Evolutionary conservation across 2,888 invertebrate species (phyloP), one percentile per base, ranked within the genome.

Genomic region (Buathra laborator): DNA sequence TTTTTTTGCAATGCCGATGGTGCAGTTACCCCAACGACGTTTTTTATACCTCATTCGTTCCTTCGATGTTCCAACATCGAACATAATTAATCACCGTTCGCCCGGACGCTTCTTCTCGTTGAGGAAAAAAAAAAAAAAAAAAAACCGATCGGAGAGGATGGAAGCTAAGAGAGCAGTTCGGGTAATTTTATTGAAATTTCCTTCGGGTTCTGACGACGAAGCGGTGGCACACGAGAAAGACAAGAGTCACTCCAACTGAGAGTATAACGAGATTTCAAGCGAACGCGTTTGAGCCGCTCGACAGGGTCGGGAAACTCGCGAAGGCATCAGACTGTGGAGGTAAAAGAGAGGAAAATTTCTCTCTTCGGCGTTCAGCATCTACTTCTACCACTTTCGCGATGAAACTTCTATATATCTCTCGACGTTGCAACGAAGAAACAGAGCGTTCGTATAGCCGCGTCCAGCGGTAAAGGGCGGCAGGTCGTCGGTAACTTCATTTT

Each of bases 151-250:
- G 53, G 44, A 64, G 68, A 62, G 67, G 72, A 64, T 68, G 62
- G 74, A 37, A 59, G 72, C 64, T 53, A 4, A 44, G 62, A 77
- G 77, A 74, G 51, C 19, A 51, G 62, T 64, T 64, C 68, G 44
- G 46, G 66, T 84, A 84, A 84, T 81, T 81, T 81, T 64, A 84
- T 84, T 78, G 81, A 84, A 84, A 84, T 84, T 78, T 81, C 81
- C 84, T 66, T 76, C 75, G 71, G 76, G 56, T 77, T 68, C 70
- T 43, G 72, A 68, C 32, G 77, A 76, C 48, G 74, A 70, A 81
- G 46, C 71, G 72, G 29, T 76, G 16, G 56, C 48, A n/a, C 66
- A 48, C 32, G 56, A 67, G 72, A 71, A 76, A 48, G 46, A 48
- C 14, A 56, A 24, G 74, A 81, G 77, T 74, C 68, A 62, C 84